Percentiles rank a stretch among this genome's conserved stretches.
These are phyloP conservation scores for Plagodis pulveraria DNA, from an alignment of 2,888 invertebrate species.

Conservation along the genomic window DNA sequence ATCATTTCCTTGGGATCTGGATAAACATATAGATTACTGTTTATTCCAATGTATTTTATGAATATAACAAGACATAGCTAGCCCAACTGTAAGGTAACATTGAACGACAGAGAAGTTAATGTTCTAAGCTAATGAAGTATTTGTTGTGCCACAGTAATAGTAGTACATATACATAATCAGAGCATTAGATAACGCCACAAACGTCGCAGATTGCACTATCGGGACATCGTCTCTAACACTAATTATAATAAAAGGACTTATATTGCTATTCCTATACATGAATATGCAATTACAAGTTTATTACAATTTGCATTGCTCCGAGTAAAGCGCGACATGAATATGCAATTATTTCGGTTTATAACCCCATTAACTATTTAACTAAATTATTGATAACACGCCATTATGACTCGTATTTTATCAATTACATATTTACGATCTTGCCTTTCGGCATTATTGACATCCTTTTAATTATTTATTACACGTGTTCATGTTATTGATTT, in stretches of 20 bases:
- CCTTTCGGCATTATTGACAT: neutral
- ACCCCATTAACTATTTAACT: neutral
- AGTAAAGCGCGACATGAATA: neutral
- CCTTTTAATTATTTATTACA: neutral
- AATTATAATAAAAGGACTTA: neutral
- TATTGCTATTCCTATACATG: neutral
- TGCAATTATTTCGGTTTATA: conserved; percentile 2
- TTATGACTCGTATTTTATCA: neutral
- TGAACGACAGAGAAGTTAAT: no score
- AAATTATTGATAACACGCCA: conserved; percentile 7
- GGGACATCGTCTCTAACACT: no score
- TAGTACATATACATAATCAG: no score
- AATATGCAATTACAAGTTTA: conserved; percentile 5
- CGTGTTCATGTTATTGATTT: neutral
- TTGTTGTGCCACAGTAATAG: no score
- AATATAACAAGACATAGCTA: no score
- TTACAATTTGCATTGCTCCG: conserved; percentile 2
- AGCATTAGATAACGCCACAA: no score
- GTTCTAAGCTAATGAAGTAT: no score
- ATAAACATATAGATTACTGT: no score
- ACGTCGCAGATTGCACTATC: no score
- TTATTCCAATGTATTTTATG: no score
- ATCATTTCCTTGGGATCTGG: no score
- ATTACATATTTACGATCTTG: neutral
- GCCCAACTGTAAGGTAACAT: no score